These are phyloP conservation scores for Ariolimax columbianus DNA, from an alignment of 2,888 invertebrate genomes.

Conservation along the genomic window DNA sequence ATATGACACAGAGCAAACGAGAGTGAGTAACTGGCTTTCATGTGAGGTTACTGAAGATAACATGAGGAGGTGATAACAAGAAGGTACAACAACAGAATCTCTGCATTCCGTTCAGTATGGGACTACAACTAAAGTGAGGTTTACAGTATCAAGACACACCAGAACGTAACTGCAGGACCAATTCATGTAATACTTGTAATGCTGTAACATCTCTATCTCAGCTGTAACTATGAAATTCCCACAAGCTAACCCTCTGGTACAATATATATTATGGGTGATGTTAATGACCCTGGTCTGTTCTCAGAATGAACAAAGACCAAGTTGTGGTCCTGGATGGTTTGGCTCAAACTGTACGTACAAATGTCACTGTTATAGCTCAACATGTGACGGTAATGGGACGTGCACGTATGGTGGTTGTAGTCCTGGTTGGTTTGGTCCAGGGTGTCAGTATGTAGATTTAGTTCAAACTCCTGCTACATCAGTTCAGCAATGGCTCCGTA, in stretches of 20 bases:
- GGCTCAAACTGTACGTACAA: not conserved
- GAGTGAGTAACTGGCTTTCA: no score
- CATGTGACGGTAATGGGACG: not conserved
- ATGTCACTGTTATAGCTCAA: not conserved
- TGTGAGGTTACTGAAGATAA: no score
- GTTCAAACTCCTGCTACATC: not conserved
- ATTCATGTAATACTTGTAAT: no score
- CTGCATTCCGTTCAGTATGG: no score
- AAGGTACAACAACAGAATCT: no score
- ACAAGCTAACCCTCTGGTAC: not conserved
- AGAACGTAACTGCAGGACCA: no score
- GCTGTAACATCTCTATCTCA: no score
- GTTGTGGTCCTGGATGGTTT: not conserved
- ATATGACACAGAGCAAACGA: no score
- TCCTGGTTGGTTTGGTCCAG: not conserved
- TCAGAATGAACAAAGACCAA: not conserved
- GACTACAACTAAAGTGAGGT: no score
- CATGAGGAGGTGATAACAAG: no score
- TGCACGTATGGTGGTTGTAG: not conserved
- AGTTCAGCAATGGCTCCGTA: not conserved
- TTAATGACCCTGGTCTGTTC: not conserved
- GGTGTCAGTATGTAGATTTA: constrained; percentile 3
- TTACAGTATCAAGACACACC: no score
- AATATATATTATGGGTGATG: not conserved
- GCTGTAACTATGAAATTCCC: not conserved